These are phyloP conservation scores for Heliconius eleuchia DNA, from an alignment of 1,140 invertebrate genomes.

Conservation along the genomic window DNA sequence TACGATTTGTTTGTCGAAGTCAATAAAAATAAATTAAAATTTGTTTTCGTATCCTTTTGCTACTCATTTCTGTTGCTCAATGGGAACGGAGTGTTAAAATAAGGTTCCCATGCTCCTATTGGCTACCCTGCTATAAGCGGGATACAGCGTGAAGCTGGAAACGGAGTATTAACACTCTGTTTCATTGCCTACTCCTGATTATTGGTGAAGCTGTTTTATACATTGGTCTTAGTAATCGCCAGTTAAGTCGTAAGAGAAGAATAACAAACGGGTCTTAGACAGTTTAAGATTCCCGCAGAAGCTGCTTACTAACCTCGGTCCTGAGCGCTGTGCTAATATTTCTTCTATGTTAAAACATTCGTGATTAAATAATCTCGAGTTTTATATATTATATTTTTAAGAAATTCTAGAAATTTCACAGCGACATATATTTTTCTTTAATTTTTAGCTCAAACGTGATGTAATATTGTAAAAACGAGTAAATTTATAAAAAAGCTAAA, in stretches of 20 bases:
- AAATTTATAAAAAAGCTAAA: too few species aligned
- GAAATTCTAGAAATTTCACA: too few species aligned
- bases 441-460: background rate
- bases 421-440: background rate
- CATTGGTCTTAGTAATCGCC: background rate
- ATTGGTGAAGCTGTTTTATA: background rate
- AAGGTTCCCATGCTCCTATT: too few species aligned
- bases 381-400: too few species aligned
- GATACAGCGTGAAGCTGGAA: too few species aligned
- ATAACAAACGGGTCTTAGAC: conserved; percentile 4
- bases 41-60: background rate
- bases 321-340: background rate
- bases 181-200: background rate
- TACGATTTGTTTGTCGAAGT: background rate
- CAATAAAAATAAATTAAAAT: background rate
- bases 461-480: background rate
- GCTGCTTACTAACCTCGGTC: background rate
- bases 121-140: too few species aligned
- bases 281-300: background rate
- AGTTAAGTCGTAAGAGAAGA: conserved; percentile 9
- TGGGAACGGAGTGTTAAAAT: too few species aligned
- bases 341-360: background rate
- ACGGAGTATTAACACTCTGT: too few species aligned
- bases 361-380: too few species aligned
- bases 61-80: too few species aligned